Evolutionary conservation across 2,113 vertebrate genomes (phyloP).

Genomic region (Cinclus mexicanus): DNA sequence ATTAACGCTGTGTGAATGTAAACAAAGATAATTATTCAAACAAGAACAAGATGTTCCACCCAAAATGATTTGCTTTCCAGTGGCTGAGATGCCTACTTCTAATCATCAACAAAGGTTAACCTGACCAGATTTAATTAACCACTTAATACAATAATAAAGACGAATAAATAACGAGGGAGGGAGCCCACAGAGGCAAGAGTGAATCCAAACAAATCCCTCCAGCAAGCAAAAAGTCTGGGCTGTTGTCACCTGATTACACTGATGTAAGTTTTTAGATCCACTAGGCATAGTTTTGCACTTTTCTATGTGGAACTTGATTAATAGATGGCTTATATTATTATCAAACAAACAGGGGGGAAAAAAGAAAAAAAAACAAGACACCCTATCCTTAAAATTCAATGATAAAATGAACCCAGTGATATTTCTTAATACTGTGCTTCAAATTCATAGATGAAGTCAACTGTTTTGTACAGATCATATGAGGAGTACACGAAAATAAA

Average conservation of each 20-base stretch:
- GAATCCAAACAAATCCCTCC: neutral
- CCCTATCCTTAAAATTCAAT: neutral
- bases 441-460: neutral
- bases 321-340: neutral
- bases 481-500: neutral
- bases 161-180: neutral
- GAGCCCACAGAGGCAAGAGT: neutral
- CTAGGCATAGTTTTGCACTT: neutral
- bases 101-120: slow-evolving; percentile 39
- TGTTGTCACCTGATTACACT: neutral
- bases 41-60: slow-evolving; percentile 49
- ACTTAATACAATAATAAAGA: slow-evolving; percentile 10
- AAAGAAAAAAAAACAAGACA: neutral
- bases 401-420: neutral
- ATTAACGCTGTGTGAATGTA: slow-evolving; percentile 40
- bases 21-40: slow-evolving; percentile 62
- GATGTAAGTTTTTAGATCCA: neutral
- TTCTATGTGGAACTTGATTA: neutral
- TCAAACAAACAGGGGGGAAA: neutral
- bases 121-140: slow-evolving; percentile 44
- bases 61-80: neutral
- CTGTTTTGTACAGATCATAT: neutral
- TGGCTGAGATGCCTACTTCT: neutral
- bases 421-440: neutral
- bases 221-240: slow-evolving; percentile 38